These are phyloP conservation scores for Cheilosia urbana DNA, from an alignment of 2,888 invertebrate genomes.

Conservation along the genomic window DNA sequence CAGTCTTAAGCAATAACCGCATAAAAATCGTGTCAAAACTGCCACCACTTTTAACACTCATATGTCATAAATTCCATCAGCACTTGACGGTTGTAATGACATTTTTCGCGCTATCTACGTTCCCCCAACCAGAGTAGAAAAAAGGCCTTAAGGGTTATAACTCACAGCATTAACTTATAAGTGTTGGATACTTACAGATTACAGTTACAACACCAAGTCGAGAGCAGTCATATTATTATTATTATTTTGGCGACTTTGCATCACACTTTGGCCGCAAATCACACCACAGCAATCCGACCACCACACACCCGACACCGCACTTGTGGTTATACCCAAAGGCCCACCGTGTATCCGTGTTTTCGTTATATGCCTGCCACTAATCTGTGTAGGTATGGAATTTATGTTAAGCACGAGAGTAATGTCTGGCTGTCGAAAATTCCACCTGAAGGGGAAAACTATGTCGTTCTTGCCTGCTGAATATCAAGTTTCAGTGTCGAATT, in stretches of 20 bases:
- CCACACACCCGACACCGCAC: constrained; percentile 38
- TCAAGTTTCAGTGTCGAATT: constrained; percentile 63
- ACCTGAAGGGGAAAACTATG: constrained; percentile 56
- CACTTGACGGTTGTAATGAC: constrained; percentile 37
- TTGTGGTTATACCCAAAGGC: constrained; percentile 57
- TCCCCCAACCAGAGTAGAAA: constrained; percentile 9
- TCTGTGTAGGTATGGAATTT: constrained; percentile 47
- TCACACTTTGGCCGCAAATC: constrained; percentile 53
- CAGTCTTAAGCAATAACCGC: constrained; percentile 20
- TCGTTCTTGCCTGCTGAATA: constrained; percentile 41
- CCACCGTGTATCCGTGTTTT: constrained; percentile 40
- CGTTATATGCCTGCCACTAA: constrained; percentile 52
- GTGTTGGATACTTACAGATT: constrained; percentile 18
- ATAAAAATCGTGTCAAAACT: constrained; percentile 23
- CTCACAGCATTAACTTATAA: constrained; percentile 23
- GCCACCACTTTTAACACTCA: constrained; percentile 14
- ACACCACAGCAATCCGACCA: constrained; percentile 19
- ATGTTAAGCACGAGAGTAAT: constrained; percentile 60
- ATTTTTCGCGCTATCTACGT: constrained; percentile 31
- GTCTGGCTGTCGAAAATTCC: constrained; percentile 70
- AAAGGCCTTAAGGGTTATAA: constrained; percentile 38
- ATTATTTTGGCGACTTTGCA: constrained; percentile 50
- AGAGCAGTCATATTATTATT: constrained; percentile 30
- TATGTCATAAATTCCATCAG: not conserved
- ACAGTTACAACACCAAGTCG: constrained; percentile 13